Conservation (phyloP, 2,797 vertebrate species). For the Chaunax sp. region DNA sequence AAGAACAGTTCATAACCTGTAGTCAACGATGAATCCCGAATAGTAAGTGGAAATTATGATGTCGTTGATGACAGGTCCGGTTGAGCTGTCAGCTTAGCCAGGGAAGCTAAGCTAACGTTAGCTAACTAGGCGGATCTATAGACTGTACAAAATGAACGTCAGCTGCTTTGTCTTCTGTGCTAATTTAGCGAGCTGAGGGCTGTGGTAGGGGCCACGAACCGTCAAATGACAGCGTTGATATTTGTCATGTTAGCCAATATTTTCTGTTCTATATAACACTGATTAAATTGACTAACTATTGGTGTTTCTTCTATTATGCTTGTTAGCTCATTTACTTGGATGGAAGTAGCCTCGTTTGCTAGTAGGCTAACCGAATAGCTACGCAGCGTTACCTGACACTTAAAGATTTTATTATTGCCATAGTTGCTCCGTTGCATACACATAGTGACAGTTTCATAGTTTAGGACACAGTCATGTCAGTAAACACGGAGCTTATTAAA, state of each 20-base stretch:
- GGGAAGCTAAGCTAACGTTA: constrained; percentile 51
- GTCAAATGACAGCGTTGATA: constrained; percentile 27
- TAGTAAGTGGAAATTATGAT: constrained; percentile 86
- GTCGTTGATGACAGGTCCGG: constrained; percentile 36
- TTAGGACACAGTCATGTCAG: not conserved
- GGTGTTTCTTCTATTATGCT: fast-evolving
- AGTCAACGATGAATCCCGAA: constrained; percentile 96
- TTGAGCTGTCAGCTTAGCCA: constrained; percentile 65
- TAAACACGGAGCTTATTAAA: too few relatives aligned
- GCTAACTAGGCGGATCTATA: constrained; percentile 28
- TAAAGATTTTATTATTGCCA: not conserved
- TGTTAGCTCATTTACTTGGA: not conserved
- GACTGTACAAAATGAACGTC: constrained; percentile 55
- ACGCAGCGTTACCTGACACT: constrained; percentile 28
- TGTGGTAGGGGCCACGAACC: not conserved
- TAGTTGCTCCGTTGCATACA: not conserved
- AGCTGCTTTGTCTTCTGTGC: constrained; percentile 63
- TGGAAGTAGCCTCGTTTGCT: constrained; percentile 17
- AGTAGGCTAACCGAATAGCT: constrained; percentile 35
- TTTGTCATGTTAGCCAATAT: not conserved
- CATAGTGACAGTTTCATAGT: not conserved
- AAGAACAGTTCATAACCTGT: constrained; percentile 74
- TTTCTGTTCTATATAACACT: not conserved
- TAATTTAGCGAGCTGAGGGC: constrained; percentile 18
- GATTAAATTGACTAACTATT: fast-evolving